Conservation (phyloP, 2,888 invertebrate genomes). For the Drosophila meridiana region DNA sequence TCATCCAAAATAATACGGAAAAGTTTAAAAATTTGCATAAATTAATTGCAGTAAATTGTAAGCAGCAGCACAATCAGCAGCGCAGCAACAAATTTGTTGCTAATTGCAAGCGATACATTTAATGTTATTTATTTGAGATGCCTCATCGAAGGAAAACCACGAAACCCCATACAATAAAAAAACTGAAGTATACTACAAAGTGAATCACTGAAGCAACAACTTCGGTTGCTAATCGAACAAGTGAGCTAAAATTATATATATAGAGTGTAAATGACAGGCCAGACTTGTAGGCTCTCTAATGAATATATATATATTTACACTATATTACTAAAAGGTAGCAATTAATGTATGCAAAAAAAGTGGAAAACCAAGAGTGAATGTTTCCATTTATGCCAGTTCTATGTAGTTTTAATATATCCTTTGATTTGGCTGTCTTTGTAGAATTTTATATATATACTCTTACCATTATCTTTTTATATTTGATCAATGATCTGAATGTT, state of each 20-base stretch:
- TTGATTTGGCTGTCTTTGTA: no score
- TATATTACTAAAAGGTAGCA: no score
- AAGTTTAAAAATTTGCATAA: constrained; percentile 79
- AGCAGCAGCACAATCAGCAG: constrained; percentile 20
- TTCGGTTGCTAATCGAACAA: constrained; percentile 4
- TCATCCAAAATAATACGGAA: constrained; percentile 82
- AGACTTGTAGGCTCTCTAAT: not conserved
- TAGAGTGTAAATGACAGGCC: not conserved
- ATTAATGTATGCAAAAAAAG: no score
- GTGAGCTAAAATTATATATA: constrained; percentile 1
- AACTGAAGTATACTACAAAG: constrained; percentile 3
- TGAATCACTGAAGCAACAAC: constrained; percentile 23
- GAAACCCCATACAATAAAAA: constrained; percentile 28
- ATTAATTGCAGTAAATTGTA: constrained; percentile 62
- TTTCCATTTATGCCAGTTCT: no score
- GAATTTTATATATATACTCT: not conserved
- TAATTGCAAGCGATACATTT: constrained; percentile 59
- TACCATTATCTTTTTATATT: not conserved
- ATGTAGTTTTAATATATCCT: no score
- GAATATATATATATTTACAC: not conserved
- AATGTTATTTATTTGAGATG: constrained; percentile 57
- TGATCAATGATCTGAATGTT: not conserved
- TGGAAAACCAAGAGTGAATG: not conserved
- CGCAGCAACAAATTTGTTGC: constrained; percentile 43
- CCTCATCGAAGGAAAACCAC: constrained; percentile 56